A percentile compares a stretch with the other conserved stretches of the same genome.
phyloP scores from a whole-genome alignment of 1,140 invertebrate genomes.

The Nymphalis io region DNA sequence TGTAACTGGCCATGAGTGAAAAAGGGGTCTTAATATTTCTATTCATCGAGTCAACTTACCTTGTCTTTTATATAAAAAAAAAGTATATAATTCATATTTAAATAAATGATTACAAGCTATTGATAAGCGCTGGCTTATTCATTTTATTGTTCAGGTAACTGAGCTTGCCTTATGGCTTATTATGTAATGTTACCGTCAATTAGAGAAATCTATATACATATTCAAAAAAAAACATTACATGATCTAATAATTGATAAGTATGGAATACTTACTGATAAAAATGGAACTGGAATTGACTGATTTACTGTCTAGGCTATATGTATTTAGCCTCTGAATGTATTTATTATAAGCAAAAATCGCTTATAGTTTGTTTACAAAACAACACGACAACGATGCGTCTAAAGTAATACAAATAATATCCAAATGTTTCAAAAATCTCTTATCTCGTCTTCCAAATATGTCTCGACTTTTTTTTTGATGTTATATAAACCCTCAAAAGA shows the following conservation, averaged over 20 bases:
- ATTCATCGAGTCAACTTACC: constrained; percentile 26
- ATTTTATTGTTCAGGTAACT: no score
- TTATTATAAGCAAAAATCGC: constrained; percentile 5
- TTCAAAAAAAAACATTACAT: background rate
- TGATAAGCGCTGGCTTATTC: no score
- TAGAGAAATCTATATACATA: constrained; percentile 3
- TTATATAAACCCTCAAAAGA: no score
- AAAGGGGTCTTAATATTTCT: constrained; percentile 31
- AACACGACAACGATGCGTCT: background rate
- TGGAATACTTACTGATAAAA: constrained; percentile 2
- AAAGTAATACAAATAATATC: background rate
- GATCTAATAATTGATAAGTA: background rate
- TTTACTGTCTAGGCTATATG: background rate
- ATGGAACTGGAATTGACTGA: constrained; percentile 5
- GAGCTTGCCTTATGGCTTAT: background rate
- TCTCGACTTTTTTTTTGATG: no score
- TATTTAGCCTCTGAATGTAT: background rate
- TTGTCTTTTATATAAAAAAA: constrained; percentile 1
- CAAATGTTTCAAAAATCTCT: background rate
- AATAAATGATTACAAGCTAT: background rate
- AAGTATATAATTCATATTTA: background rate
- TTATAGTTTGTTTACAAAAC: background rate
- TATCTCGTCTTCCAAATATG: constrained; percentile 1
- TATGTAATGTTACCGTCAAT: background rate
- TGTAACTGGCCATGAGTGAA: constrained; percentile 44